A percentile compares a stretch with the other conserved stretches of the same genome.
Conservation (phyloP, 2,113 vertebrate genomes). For the Varanus salvator region DNA sequence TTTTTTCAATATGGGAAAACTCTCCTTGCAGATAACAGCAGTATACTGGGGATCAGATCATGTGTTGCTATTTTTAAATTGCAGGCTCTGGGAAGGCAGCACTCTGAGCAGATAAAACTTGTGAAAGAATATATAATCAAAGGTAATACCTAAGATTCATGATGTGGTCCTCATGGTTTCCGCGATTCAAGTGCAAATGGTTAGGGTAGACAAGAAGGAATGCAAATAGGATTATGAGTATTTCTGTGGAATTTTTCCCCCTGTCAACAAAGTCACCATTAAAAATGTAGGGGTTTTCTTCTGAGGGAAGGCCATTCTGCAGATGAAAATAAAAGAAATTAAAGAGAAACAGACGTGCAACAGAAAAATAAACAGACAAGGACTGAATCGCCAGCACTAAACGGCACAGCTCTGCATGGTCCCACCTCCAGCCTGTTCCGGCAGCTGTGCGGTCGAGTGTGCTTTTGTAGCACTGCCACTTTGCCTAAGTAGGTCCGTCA, state of each 20-base stretch:
- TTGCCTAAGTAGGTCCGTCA: background rate
- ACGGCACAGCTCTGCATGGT: background rate
- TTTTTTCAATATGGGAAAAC: background rate
- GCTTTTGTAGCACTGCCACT: background rate
- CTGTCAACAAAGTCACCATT: slow-evolving; percentile 98
- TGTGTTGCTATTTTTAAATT: background rate
- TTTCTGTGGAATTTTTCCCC: slow-evolving; percentile 91
- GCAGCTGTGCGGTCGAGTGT: background rate
- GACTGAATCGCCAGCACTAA: background rate
- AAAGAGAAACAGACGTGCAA: background rate
- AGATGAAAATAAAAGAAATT: slow-evolving; percentile 39
- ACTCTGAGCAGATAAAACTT: background rate
- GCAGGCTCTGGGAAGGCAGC: background rate
- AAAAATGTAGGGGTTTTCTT: slow-evolving; percentile 89
- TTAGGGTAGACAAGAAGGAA: slow-evolving; percentile 92
- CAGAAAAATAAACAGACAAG: background rate
- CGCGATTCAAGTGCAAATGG: slow-evolving; percentile 92
- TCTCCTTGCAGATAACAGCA: background rate
- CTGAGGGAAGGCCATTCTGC: slow-evolving; percentile 95
- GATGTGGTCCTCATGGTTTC: slow-evolving; percentile 96
- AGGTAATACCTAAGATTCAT: slow-evolving; percentile 91
- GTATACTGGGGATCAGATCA: background rate
- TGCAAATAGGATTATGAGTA: slow-evolving; percentile 89
- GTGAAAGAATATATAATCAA: background rate
- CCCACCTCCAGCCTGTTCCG: background rate